A percentile compares a stretch with the other conserved stretches of the same genome.
Conservation (phyloP, 2,113 vertebrate species). For the Pelusios castaneus region DNA sequence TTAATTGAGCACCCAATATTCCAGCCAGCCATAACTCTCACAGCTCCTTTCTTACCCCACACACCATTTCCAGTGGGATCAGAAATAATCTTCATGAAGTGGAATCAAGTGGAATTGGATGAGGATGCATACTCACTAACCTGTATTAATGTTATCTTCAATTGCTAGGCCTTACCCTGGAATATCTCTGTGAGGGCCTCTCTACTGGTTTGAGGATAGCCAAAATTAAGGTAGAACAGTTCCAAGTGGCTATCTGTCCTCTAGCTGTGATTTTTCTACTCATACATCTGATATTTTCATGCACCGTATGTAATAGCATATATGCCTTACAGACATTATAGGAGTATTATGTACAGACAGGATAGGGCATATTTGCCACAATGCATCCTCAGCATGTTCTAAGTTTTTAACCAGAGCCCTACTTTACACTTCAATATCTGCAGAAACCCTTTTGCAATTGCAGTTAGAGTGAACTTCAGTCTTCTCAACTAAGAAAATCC, state of each 20-base stretch:
- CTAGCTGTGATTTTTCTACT: too few relatives aligned
- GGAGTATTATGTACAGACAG: background rate
- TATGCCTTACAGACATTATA: too few relatives aligned
- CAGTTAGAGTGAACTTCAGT: background rate
- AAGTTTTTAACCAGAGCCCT: background rate
- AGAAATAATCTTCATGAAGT: slow-evolving; percentile 4
- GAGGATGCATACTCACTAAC: background rate
- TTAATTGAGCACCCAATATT: background rate
- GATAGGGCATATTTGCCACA: background rate
- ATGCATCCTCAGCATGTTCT: background rate
- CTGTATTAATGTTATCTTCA: background rate
- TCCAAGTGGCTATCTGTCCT: too few relatives aligned
- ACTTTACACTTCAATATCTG: background rate
- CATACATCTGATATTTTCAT: too few relatives aligned
- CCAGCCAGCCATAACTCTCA: too few relatives aligned
- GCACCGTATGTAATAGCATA: too few relatives aligned
- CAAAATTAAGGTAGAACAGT: too few relatives aligned
- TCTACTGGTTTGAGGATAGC: too few relatives aligned
- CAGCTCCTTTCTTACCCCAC: background rate
- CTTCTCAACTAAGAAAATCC: background rate
- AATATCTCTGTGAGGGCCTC: too few relatives aligned
- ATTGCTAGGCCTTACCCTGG: background rate
- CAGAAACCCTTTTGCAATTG: background rate
- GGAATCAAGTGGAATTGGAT: background rate
- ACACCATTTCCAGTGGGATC: background rate